Percentiles rank a stretch among this genome's conserved stretches.
These are phyloP conservation scores for Papilio xuthus DNA, from an alignment of 1,140 invertebrate genomes.

Conservation along the genomic window DNA sequence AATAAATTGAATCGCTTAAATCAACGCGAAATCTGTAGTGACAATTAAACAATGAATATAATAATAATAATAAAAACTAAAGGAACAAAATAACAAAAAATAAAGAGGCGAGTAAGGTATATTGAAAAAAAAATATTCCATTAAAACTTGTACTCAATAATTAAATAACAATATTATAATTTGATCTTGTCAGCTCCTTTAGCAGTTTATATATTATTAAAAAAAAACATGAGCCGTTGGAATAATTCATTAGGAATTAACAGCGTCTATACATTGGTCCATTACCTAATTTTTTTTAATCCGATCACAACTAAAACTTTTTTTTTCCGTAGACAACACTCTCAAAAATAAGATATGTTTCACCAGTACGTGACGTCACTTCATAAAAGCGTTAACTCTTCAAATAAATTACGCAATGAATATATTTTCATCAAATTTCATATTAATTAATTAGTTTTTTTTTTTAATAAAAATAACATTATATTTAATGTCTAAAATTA, in stretches of 20 bases:
- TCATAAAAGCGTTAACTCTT: slow-evolving; percentile 62
- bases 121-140: slow-evolving; percentile 77
- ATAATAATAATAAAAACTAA: slow-evolving; percentile 76
- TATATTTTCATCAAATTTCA: slow-evolving; percentile 60
- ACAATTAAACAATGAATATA: slow-evolving; percentile 70
- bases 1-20: slow-evolving; percentile 68
- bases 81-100: slow-evolving; percentile 80
- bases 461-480: slow-evolving; percentile 74
- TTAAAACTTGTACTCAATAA: slow-evolving; percentile 81
- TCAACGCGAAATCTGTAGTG: slow-evolving; percentile 64
- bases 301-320: slow-evolving; percentile 59
- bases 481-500: slow-evolving; percentile 80
- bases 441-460: slow-evolving; percentile 51
- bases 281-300: slow-evolving; percentile 60
- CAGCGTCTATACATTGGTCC: slow-evolving; percentile 72
- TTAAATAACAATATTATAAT: slow-evolving; percentile 81
- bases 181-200: slow-evolving; percentile 77
- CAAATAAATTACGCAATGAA: slow-evolving; percentile 72
- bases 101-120: slow-evolving; percentile 76
- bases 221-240: slow-evolving; percentile 66
- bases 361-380: slow-evolving; percentile 75
- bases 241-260: slow-evolving; percentile 54
- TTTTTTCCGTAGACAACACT: slow-evolving; percentile 61
- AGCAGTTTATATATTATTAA: slow-evolving; percentile 68
- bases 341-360: slow-evolving; percentile 60